Evolutionary conservation across 2,113 vertebrate species (phyloP).

Genomic region (Pterocles orientalis): DNA sequence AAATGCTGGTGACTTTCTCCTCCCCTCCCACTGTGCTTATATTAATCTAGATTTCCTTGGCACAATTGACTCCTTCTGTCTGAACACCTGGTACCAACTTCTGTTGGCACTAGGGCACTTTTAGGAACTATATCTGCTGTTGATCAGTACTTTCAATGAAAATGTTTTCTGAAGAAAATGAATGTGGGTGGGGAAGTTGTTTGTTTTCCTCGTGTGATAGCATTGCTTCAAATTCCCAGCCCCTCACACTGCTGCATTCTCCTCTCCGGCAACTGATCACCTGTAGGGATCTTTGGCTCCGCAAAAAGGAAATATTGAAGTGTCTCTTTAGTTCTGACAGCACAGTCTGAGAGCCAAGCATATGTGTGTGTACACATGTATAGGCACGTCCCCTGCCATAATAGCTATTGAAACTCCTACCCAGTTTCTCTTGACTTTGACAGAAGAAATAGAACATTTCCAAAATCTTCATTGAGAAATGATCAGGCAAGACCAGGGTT

Average conservation of each 20-base stretch:
- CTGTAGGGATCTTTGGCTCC: not conserved
- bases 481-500: not conserved
- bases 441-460: not conserved
- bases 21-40: not conserved
- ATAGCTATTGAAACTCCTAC: not conserved
- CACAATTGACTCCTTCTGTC: not conserved
- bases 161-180: not conserved
- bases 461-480: not conserved
- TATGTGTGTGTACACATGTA: not conserved
- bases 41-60: not conserved
- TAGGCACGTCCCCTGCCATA: not conserved
- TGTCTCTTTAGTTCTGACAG: not conserved
- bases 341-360: not conserved
- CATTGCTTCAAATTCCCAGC: not conserved
- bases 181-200: not conserved
- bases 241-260: not conserved
- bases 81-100: not conserved
- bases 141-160: not conserved
- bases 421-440: not conserved
- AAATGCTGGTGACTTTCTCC: not conserved
- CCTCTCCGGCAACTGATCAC: fast-evolving
- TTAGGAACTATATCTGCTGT: not conserved
- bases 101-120: not conserved
- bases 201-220: not conserved
- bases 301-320: not conserved